Conservation (phyloP, 2,888 invertebrate species). For the Dendrolimus pini region DNA sequence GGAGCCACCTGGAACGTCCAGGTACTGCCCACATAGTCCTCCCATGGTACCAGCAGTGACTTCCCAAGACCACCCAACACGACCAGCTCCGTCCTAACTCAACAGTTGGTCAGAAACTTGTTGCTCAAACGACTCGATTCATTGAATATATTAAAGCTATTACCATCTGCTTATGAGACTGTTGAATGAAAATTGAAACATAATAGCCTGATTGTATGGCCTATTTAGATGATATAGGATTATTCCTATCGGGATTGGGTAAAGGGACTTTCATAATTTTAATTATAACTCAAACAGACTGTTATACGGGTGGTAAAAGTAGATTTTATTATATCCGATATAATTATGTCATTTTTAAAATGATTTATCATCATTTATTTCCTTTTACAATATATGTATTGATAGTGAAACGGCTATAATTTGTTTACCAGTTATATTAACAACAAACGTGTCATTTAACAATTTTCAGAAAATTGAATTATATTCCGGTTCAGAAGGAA, state of each 20-base stretch:
- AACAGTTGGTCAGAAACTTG: slow-evolving; percentile 67
- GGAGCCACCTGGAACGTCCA: slow-evolving; percentile 92
- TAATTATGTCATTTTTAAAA: too few species aligned
- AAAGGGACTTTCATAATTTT: too few species aligned
- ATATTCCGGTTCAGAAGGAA: too few species aligned
- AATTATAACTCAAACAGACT: too few species aligned
- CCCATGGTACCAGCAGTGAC: not conserved
- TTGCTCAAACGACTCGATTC: slow-evolving; percentile 53
- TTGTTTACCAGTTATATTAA: too few species aligned
- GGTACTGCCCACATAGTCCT: slow-evolving; percentile 43
- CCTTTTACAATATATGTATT: too few species aligned
- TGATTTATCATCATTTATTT: too few species aligned
- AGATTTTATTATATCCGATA: too few species aligned
- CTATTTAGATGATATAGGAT: not conserved
- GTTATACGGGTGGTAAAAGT: too few species aligned
- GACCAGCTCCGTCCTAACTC: not conserved
- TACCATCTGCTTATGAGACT: slow-evolving; percentile 14
- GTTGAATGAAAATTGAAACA: slow-evolving; percentile 14
- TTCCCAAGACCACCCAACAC: not conserved
- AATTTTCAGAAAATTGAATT: too few species aligned
- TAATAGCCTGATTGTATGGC: slow-evolving; percentile 1
- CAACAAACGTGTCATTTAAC: too few species aligned
- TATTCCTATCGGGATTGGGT: not conserved
- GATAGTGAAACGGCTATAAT: too few species aligned
- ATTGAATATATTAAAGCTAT: slow-evolving; percentile 52